Evolutionary conservation across 2,797 vertebrate genomes (phyloP), one percentile per base, ranked within the genome.

Genomic region (Phoebastria nigripes): DNA sequence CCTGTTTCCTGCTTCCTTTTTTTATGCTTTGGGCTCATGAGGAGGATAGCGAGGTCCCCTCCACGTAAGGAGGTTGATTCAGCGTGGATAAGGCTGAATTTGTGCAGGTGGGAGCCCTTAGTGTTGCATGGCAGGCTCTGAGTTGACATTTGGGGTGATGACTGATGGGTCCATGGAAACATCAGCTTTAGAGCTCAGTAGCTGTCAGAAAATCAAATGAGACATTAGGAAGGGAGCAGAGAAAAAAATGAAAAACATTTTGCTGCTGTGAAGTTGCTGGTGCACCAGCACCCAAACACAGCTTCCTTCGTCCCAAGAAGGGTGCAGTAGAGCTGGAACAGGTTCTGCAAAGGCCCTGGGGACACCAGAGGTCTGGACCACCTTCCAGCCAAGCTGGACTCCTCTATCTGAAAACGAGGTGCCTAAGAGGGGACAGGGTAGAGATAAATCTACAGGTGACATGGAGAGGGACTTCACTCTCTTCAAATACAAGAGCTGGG

Each of bases 51-150:
- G 2, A 63, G 37, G n/a, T 47, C 35, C 15, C 4, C 9, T 74
- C 47, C 12, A 6, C 0, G 0, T 22, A 14, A 66, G n/a, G 66
- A 59, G 14, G 14, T 33, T 0, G 0, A 41, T 80, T 59, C 21
- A 51, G 29, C 0, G 0, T n/a, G 49, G 35, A 29, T 56, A 15
- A 44, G 49, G 37, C n/a, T 44, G 42, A 37, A 19, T 35, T 24
- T 26, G 15, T 33, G 63, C 37, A 49, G 12, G 2, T 49, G 54
- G 49, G 41, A 89, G n/a, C 46, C 24, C 46, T 51, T 22, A 11
- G n/a, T 14, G 28, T 47, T 39, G n/a, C 54, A 22, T 0, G 0
- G 9, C 44, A 52, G 55, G 54, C 35, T 77, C 56, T 1, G 16
- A 78, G 49, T 31, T 82, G 31, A 51, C 10, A 12, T 76, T 42